A percentile compares a stretch with the other conserved stretches of the same genome.
Conservation (phyloP, 53 echinoderm and acorn worm genomes). For the Glandiceps talaboti region DNA sequence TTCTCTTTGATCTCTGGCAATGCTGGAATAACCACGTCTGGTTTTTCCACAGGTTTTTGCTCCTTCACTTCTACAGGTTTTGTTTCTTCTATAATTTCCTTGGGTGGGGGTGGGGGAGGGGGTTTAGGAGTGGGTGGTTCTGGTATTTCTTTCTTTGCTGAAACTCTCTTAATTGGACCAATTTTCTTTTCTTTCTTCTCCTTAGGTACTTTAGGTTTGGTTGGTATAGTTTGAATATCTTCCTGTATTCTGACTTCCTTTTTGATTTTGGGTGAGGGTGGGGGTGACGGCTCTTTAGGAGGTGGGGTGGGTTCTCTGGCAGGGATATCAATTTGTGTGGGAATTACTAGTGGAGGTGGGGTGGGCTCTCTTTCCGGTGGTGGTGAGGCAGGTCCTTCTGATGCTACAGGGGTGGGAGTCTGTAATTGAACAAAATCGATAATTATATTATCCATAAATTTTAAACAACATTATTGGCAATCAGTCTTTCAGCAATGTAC, state of each 20-base stretch:
- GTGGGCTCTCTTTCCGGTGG: constrained; percentile 24
- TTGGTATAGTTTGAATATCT: constrained; percentile 14
- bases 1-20: neutral
- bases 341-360: constrained; percentile 17
- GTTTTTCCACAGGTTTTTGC: constrained; percentile 1
- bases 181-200: constrained; percentile 15
- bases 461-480: too few species aligned
- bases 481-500: too few species aligned
- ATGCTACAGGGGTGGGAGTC: constrained; percentile 54
- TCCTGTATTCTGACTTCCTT: constrained; percentile 83
- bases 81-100: constrained; percentile 10
- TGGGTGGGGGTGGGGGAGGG: constrained; percentile 6
- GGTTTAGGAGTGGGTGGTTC: constrained; percentile 6
- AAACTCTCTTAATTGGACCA: neutral
- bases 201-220: constrained; percentile 21
- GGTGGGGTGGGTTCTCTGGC: constrained; percentile 29
- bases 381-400: constrained; percentile 14
- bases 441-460: too few species aligned
- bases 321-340: neutral
- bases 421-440: constrained; percentile 1
- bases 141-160: constrained; percentile 1
- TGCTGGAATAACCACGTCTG: neutral
- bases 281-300: constrained; percentile 20
- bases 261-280: constrained; percentile 46
- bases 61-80: neutral